These are phyloP conservation scores for Zootermopsis nevadensis DNA, from an alignment of 2,888 invertebrate genomes.

Conservation along the genomic window DNA sequence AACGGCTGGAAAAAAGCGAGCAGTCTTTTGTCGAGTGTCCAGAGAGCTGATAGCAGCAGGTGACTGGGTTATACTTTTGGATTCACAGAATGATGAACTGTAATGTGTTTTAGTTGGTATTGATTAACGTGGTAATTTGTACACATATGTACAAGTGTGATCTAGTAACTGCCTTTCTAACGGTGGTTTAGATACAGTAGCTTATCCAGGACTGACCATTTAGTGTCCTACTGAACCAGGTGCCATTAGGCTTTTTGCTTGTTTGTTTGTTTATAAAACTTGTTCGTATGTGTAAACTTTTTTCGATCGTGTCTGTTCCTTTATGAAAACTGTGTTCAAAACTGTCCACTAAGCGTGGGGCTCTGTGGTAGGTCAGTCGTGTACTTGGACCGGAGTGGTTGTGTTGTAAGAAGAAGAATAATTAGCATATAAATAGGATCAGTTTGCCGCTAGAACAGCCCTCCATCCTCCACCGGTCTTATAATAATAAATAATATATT, in stretches of 20 bases:
- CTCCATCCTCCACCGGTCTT: not conserved
- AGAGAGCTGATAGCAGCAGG: not conserved
- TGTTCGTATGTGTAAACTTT: not conserved
- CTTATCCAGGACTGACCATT: not conserved
- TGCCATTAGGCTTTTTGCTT: not conserved
- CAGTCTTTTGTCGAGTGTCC: not conserved
- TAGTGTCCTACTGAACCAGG: not conserved
- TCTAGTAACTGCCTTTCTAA: slow-evolving; percentile 3
- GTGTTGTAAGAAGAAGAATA: not conserved
- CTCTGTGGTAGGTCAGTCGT: not conserved
- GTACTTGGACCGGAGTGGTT: not conserved
- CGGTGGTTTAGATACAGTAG: slow-evolving; percentile 22
- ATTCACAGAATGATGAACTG: not conserved
- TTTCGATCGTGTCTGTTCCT: not conserved
- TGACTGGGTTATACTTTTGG: not conserved
- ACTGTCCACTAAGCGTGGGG: not conserved
- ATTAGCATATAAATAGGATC: slow-evolving; percentile 2
- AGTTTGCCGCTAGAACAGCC: not conserved
- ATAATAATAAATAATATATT: not conserved
- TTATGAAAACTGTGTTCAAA: not conserved
- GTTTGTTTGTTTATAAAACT: not conserved
- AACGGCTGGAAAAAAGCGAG: not conserved
- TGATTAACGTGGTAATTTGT: slow-evolving; percentile 20
- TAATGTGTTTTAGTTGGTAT: not conserved
- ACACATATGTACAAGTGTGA: not conserved